Conservation (phyloP, 2,888 invertebrate species). For the Piscicola geometra region DNA sequence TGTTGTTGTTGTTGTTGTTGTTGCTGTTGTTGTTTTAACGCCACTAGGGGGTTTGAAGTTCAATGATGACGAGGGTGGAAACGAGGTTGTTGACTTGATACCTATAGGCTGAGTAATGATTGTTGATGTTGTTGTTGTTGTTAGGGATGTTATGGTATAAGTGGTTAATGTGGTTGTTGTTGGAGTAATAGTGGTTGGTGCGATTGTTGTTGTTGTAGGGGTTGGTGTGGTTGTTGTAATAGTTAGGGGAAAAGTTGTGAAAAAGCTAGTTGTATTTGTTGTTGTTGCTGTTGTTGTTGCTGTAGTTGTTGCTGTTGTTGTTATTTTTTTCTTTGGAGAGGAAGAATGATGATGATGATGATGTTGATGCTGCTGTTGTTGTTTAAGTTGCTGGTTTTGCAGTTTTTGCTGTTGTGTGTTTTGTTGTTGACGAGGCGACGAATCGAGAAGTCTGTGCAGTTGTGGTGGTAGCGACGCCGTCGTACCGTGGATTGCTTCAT, state of each 20-base stretch:
- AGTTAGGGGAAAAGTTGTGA: no score
- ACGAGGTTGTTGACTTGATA: no score
- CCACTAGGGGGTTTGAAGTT: no score
- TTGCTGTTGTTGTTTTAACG: background rate
- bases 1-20: constrained; percentile 5
- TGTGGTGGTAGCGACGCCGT: background rate
- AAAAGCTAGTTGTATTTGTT: background rate
- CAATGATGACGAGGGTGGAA: no score
- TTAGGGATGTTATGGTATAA: background rate
- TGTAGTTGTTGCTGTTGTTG: constrained; percentile 11
- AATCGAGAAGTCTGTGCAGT: background rate
- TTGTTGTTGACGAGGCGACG: background rate
- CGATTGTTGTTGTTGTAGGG: background rate
- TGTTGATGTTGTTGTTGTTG: no score
- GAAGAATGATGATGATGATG: background rate
- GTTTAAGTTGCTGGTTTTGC: background rate
- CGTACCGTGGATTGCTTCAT: background rate
- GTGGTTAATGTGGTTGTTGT: background rate
- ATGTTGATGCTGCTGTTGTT: background rate
- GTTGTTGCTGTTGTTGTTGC: constrained; percentile 14
- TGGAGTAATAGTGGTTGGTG: background rate
- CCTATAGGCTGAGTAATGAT: no score
- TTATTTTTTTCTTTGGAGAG: background rate
- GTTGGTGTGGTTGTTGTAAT: background rate
- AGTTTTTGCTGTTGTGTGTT: background rate